Evolutionary conservation across 2,113 vertebrate species (phyloP).

Genomic region (Rhea pennata): DNA sequence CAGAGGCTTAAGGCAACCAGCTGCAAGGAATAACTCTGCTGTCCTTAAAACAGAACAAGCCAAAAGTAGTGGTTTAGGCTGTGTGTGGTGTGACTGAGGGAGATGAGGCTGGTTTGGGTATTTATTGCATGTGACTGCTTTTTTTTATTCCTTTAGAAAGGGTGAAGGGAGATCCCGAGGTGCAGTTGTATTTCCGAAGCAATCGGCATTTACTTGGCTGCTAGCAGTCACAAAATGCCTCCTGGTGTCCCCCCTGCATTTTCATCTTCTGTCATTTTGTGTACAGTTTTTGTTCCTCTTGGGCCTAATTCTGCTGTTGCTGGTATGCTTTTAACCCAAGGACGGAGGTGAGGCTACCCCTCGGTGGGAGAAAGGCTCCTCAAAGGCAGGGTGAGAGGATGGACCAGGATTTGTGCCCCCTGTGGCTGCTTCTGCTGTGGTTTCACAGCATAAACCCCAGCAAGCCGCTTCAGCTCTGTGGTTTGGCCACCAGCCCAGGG

Average conservation of each 20-base stretch:
- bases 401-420: neutral
- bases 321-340: neutral
- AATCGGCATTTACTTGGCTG: neutral
- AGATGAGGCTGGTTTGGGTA: neutral
- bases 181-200: fast-evolving
- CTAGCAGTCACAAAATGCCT: neutral
- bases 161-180: neutral
- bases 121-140: neutral
- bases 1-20: neutral
- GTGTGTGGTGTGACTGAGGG: neutral
- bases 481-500: neutral
- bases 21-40: neutral
- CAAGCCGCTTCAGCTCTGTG: neutral
- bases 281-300: neutral
- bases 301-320: neutral
- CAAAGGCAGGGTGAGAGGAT: neutral
- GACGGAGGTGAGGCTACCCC: neutral
- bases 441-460: neutral
- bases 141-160: neutral
- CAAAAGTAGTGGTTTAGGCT: neutral
- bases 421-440: neutral
- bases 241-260: neutral
- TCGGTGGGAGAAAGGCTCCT: neutral
- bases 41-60: neutral
- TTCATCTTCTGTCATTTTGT: neutral